phyloP scores from a whole-genome alignment of 2,113 vertebrate species.

The Poeciliopsis occidentalis region DNA sequence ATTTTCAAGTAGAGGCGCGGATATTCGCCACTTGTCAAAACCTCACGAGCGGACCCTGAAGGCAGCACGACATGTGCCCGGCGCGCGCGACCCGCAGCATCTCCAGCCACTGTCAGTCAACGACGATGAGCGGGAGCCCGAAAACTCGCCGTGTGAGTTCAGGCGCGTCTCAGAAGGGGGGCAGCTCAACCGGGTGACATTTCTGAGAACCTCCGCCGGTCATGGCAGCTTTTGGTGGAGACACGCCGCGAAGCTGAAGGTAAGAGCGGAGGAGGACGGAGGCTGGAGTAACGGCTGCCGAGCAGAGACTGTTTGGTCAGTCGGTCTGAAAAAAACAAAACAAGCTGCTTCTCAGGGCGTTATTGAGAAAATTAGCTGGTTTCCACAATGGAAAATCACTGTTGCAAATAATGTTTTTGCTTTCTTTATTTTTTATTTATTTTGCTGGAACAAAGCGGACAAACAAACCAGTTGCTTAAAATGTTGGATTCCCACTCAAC shows the following conservation, averaged over 20 bases:
- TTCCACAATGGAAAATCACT: no score
- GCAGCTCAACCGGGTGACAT: conserved; percentile 15
- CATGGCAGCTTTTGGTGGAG: conserved; percentile 55
- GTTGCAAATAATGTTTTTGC: no score
- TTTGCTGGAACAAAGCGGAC: no score
- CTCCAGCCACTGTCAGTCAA: conserved; percentile 16
- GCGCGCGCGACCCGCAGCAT: conserved; percentile 48
- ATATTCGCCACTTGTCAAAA: neutral
- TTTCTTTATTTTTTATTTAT: no score
- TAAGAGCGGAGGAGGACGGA: conserved; percentile 27
- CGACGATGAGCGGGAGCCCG: conserved; percentile 39
- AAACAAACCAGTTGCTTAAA: no score
- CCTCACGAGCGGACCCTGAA: conserved; percentile 28
- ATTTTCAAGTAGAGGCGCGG: neutral
- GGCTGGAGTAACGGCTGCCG: no score
- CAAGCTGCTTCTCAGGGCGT: no score
- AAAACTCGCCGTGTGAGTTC: conserved; percentile 45
- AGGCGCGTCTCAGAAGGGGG: conserved; percentile 21
- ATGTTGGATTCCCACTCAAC: no score
- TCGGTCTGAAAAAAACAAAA: no score
- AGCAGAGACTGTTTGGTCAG: no score
- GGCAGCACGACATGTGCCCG: conserved; percentile 33
- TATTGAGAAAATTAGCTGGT: no score
- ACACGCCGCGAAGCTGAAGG: conserved; percentile 57
- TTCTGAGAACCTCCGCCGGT: conserved; percentile 33